Conservation (phyloP, 2,113 vertebrate species). For the Meriones unguiculatus region DNA sequence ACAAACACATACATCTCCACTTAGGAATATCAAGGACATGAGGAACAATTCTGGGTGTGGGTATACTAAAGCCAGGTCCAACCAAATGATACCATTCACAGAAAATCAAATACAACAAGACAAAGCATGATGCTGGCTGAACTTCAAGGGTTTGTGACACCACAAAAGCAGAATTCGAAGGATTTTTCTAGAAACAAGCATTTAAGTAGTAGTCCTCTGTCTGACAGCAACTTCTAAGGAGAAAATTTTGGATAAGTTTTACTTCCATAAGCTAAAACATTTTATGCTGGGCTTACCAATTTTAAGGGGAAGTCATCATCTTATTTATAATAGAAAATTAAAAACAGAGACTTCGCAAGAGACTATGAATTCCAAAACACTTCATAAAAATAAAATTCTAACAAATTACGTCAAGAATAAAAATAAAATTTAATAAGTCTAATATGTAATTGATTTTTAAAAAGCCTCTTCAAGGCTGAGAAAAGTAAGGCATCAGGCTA, state of each 20-base stretch:
- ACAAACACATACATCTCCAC: background rate
- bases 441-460: background rate
- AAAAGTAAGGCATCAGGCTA: background rate
- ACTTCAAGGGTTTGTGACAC: background rate
- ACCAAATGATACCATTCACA: constrained; percentile 16
- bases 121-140: background rate
- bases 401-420: background rate
- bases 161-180: background rate
- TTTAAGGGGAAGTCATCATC: constrained; percentile 7
- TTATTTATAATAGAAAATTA: background rate
- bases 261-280: constrained; percentile 43
- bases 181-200: background rate
- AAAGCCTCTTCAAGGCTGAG: background rate
- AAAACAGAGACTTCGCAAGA: constrained; percentile 16
- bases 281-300: background rate
- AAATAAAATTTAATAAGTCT: constrained; percentile 47
- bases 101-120: constrained; percentile 6
- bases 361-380: background rate
- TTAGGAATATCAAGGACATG: background rate
- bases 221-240: constrained; percentile 18
- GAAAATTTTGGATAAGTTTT: constrained; percentile 8
- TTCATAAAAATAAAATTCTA: constrained; percentile 51
- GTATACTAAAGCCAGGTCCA: constrained; percentile 17
- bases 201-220: background rate
- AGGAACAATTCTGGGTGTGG: background rate